Evolutionary conservation across 2,113 vertebrate species (phyloP).

Genomic region (Eubucco bourcierii): DNA sequence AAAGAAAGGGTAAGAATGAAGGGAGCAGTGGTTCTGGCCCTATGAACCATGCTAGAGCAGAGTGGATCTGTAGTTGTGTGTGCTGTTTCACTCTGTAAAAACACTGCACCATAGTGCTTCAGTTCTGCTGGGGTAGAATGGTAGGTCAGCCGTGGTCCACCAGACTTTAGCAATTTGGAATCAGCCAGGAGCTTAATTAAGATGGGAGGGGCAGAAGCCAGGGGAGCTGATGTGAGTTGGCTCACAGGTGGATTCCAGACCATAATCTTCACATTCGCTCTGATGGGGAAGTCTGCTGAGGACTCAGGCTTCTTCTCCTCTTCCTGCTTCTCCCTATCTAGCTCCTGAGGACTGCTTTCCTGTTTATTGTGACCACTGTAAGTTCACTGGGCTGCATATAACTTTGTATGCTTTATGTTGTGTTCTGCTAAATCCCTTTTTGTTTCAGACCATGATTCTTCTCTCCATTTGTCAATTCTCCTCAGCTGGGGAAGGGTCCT

Average conservation of each 20-base stretch:
- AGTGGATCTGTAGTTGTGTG: neutral
- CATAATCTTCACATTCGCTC: neutral
- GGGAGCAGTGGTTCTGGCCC: neutral
- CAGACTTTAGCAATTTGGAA: neutral
- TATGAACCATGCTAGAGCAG: neutral
- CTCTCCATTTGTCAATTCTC: neutral
- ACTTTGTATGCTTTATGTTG: neutral
- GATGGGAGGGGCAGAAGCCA: too few relatives aligned
- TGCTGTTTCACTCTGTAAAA: neutral
- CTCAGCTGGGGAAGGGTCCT: neutral
- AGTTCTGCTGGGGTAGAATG: neutral
- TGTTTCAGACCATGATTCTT: neutral
- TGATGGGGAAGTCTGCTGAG: neutral
- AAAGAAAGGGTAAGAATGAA: neutral
- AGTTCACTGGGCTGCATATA: neutral
- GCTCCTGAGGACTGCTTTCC: neutral
- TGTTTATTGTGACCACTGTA: neutral
- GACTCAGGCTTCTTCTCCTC: too few relatives aligned
- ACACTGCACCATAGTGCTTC: neutral
- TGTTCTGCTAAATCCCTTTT: neutral
- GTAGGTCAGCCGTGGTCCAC: neutral
- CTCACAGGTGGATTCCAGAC: neutral
- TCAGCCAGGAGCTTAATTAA: neutral
- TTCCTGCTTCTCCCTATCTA: neutral
- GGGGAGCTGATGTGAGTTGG: neutral